Evolutionary conservation across 2,797 vertebrate species (phyloP).

Genomic region (Morus bassanus): DNA sequence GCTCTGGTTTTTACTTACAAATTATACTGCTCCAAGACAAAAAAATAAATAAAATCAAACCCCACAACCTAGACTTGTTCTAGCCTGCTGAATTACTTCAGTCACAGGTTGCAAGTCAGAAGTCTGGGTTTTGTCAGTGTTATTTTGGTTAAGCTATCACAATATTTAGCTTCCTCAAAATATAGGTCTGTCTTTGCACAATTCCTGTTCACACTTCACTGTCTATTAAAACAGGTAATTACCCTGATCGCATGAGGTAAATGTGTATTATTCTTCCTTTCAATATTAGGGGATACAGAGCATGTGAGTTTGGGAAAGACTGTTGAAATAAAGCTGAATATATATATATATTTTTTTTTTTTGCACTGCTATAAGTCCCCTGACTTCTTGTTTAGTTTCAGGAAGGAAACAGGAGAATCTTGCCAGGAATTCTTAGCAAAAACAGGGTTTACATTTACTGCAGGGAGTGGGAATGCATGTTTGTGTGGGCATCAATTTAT

Average conservation of each 20-base stretch:
- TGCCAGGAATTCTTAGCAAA: conserved; percentile 25
- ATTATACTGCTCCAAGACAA: neutral
- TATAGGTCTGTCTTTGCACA: neutral
- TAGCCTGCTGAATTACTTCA: neutral
- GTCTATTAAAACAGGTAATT: neutral
- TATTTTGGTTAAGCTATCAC: neutral
- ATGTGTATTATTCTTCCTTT: neutral
- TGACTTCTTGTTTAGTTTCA: neutral
- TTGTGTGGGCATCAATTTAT: conserved; percentile 7
- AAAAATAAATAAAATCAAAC: neutral
- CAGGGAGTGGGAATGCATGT: neutral
- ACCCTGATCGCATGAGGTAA: neutral
- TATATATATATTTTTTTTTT: neutral
- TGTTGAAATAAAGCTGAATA: neutral
- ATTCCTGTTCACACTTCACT: neutral
- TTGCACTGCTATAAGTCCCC: neutral
- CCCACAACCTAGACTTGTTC: neutral
- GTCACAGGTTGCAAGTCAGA: neutral
- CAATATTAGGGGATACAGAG: neutral
- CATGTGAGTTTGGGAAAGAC: neutral
- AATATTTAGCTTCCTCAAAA: conserved; percentile 22
- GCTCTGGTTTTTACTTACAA: neutral
- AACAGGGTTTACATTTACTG: neutral
- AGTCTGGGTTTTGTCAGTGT: neutral
- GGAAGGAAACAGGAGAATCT: neutral